Conservation (phyloP, 2,797 vertebrate species). For the Acrossocheilus wenchowensis region DNA sequence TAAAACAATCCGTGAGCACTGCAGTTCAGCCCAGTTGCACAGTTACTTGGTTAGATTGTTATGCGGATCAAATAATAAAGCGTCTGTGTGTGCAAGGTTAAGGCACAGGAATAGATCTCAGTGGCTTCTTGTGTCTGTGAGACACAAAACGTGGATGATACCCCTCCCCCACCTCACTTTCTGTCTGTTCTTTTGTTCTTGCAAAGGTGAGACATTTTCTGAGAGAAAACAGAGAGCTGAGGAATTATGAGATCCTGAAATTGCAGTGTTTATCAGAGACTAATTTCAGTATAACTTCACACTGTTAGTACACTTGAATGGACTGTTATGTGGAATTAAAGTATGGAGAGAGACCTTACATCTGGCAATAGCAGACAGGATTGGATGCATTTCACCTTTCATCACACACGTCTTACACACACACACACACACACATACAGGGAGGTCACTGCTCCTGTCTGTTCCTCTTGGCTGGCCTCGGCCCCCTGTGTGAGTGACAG, state of each 20-base stretch:
- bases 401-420: constrained; percentile 5
- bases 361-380: background rate
- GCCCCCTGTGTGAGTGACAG: constrained; percentile 57
- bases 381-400: constrained; percentile 30
- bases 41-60: constrained; percentile 9
- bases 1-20: background rate
- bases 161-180: constrained; percentile 25
- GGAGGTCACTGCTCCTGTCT: constrained; percentile 63
- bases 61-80: constrained; percentile 26
- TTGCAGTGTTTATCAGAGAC: constrained; percentile 22
- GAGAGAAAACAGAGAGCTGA: constrained; percentile 22
- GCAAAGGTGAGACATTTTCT: constrained; percentile 43
- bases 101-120: constrained; percentile 20
- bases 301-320: constrained; percentile 6
- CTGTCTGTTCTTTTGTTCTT: constrained; percentile 42
- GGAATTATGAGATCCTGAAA: background rate
- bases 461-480: constrained; percentile 68
- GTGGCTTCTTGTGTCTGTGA: constrained; percentile 13
- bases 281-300: background rate
- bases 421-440: constrained; percentile 54
- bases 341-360: constrained; percentile 3
- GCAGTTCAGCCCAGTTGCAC: background rate
- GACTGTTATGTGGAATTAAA: background rate
- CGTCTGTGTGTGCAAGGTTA: constrained; percentile 28
- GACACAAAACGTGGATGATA: background rate